Evolutionary conservation across 2,113 vertebrate species (phyloP).

Genomic region (Ptilonorhynchus violaceus): DNA sequence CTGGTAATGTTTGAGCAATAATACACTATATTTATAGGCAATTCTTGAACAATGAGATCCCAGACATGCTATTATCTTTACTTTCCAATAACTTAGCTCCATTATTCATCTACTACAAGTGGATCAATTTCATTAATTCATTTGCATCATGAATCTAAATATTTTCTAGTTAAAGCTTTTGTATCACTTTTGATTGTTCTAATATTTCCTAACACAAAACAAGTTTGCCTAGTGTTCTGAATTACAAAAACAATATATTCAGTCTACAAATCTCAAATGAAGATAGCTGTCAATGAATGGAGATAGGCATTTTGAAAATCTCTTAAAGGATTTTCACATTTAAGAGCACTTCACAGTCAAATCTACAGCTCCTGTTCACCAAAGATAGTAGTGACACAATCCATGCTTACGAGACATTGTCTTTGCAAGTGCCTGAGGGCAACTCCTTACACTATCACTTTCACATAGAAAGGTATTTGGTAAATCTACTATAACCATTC

Average conservation of each 20-base stretch:
- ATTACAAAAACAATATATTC: background rate
- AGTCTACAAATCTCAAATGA: background rate
- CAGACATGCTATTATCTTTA: background rate
- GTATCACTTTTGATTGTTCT: background rate
- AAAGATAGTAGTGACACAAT: background rate
- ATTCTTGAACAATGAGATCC: background rate
- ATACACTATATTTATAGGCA: background rate
- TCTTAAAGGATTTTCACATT: background rate
- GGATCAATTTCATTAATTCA: background rate
- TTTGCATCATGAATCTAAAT: conserved; percentile 1
- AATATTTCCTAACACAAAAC: background rate
- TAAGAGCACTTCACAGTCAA: background rate
- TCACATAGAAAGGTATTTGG: background rate
- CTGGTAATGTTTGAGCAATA: background rate
- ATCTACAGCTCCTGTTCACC: background rate
- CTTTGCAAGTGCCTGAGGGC: background rate
- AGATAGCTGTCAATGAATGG: background rate
- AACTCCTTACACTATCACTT: background rate
- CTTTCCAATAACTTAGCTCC: background rate
- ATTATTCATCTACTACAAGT: background rate
- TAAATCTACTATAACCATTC: background rate
- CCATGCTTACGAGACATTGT: too few relatives aligned
- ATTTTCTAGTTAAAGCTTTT: background rate
- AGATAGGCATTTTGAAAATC: background rate
- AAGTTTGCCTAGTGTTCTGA: background rate